Base-by-base conservation (phyloP, 1,140 invertebrate species). In the Anastrepha ludens region DNA sequence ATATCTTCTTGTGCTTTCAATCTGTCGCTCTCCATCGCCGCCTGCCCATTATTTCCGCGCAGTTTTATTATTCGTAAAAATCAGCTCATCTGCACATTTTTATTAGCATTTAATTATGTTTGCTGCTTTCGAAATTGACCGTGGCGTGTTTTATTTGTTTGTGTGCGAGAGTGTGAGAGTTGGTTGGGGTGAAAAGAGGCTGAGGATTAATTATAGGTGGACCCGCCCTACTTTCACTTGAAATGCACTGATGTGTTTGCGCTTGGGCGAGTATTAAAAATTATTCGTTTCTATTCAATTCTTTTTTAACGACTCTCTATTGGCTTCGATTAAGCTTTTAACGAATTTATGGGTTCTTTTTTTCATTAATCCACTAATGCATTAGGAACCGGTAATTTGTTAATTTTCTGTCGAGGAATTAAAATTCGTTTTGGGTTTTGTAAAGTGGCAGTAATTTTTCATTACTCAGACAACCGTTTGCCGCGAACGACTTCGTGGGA, bases 31-130 rank as follows among this genome's bases (percentile, higher is more conserved):
- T 11, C 64, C 47, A 11, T 9, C 41, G 2, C 20, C n/a, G 8
- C 7, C 29, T 8, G 4, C 15, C 8, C n/a, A 55, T 81, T 81
- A 81, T 29, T 81, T 81, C 74, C 8, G 50, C 47, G 74, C n/a
- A 81, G 50, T 81, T 81, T 81, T 81, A 81, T 81, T 81, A 81
- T 81, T 55, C 74, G 74, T 81, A 81, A 81, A 81, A 81, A 81
- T 81, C 74, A 13, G 74, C 47, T 81, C 74, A 81, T 81, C 74
- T 81, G 74, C 74, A 81, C 74, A 81, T 81, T 81, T 81, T 81
- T 81, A 81, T 81, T 81, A 81, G 74, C 74, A 81, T 81, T 81
- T 81, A 81, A 81, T 81, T 81, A 29, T 81, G 74, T 81, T 81
- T 81, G 74, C 17, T 81, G 74, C 74, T 58, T 81, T 58, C 20